Conservation (phyloP, 2,113 vertebrate species). For the Balaenoptera acutorostrata region DNA sequence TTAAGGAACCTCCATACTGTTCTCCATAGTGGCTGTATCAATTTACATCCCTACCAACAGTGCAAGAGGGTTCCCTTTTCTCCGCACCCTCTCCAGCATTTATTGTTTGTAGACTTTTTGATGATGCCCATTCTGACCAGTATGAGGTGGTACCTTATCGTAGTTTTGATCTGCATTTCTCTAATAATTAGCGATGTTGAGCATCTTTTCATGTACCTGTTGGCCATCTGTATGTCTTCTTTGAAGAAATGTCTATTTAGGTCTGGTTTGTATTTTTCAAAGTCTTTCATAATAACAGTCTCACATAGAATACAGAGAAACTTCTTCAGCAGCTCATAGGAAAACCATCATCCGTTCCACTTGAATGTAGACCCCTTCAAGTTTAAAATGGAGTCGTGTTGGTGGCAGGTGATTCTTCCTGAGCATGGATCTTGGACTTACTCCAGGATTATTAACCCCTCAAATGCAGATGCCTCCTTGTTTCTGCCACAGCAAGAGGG, state of each 20-base stretch:
- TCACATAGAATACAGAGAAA: not conserved
- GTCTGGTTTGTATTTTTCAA: not conserved
- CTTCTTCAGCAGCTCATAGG: not conserved
- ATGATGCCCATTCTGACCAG: not conserved
- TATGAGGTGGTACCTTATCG: not conserved
- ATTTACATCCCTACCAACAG: no score
- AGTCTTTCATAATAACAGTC: not conserved
- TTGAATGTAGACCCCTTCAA: not conserved
- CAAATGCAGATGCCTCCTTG: accelerated
- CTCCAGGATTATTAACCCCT: not conserved
- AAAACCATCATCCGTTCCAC: not conserved
- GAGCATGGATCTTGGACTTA: not conserved
- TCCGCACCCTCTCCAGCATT: not conserved
- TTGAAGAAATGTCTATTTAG: not conserved
- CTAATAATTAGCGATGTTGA: not conserved
- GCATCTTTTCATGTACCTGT: not conserved
- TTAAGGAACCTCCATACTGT: no score
- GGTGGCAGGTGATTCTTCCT: not conserved
- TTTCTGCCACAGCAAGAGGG: not conserved
- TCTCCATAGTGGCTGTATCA: no score
- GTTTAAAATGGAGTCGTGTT: not conserved
- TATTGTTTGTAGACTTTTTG: not conserved
- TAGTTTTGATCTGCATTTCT: not conserved
- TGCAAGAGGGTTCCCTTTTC: not conserved
- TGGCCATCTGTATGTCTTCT: not conserved